Evolutionary conservation across 2,113 vertebrate genomes (phyloP), one percentile per base, ranked within the genome.

Genomic region (Ramphastos sulfuratus): DNA sequence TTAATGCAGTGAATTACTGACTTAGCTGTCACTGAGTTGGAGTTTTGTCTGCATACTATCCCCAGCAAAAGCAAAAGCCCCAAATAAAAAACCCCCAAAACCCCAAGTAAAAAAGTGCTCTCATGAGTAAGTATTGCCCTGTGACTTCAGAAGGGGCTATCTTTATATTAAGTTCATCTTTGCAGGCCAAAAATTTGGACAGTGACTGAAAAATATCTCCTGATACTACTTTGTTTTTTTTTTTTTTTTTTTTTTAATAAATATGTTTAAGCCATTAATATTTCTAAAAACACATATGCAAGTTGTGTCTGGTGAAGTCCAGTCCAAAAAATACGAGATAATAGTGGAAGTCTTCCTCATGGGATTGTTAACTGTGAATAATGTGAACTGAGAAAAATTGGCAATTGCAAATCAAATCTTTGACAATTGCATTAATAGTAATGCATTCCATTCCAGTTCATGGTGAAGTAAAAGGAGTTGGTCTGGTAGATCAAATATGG

Each of bases 401-500:
- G 74, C 95, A 91, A 17, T 74, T 85, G 78, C 78, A 89, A 85
- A 76, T 15, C 52, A 82, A 82, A 71, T 19, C 7, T 50, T 82
- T 93, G 33, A 78, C 79, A 79, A 79, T 59, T 96, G 79, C 92
- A 89, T 92, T 96, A 96, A 95, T 95, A 87, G 9, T 67, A 95
- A 94, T 91, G 87, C 93, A 69, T 96, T 94, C 96, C 91, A 73
- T 96, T 97, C 94, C 92, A 96, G 95, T 96, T 97, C 95, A 96
- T 96, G 94, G 89, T 96, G 93, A 96, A 95, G 94, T 97, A 95
- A 96, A 97, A 95, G 93, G 94, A 94, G 93, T 94, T 96, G 93
- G 92, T 96, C 89, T 95, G 93, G 82, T 96, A 97, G 96, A 96
- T 86, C 95, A 96, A 82, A 96, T 97, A 92, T 96, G 96, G 96